phyloP scores from a whole-genome alignment of 1,140 invertebrate genomes.

The Carposina sasakii region DNA sequence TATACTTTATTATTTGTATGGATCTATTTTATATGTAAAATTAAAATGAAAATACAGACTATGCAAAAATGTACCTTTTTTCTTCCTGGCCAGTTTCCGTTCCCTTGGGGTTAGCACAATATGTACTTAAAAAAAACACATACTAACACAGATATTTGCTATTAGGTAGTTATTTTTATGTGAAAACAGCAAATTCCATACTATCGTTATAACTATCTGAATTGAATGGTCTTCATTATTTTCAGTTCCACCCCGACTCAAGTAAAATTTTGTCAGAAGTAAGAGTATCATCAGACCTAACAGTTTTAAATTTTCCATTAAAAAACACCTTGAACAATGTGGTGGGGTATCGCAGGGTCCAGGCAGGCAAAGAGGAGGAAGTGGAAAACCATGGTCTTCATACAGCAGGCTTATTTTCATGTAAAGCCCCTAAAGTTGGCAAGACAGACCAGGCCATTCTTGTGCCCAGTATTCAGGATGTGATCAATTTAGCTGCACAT shows the following conservation, averaged over 20 bases:
- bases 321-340: conserved; percentile 72
- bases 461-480: conserved; percentile 78
- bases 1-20: conserved; percentile 12
- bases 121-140: no score
- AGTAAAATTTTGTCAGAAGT: conserved; percentile 61
- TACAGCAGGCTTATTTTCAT: conserved; percentile 61
- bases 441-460: conserved; percentile 74
- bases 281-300: conserved; percentile 49
- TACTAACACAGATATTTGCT: no score
- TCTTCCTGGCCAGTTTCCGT: no score
- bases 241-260: conserved; percentile 53
- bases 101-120: no score
- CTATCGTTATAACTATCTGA: conserved; percentile 30
- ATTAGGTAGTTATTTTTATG: no score
- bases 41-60: not conserved
- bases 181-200: no score
- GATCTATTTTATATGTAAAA: conserved; percentile 42
- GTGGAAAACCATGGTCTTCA: conserved; percentile 60
- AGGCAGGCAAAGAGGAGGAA: conserved; percentile 49
- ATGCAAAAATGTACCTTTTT: no score
- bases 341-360: conserved; percentile 77
- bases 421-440: conserved; percentile 48
- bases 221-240: conserved; percentile 8
- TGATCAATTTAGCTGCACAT: conserved; percentile 74
- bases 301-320: conserved; percentile 78